Percentiles rank a stretch among this genome's conserved stretches.
These are phyloP conservation scores for Myotis planiceps DNA, from an alignment of 2,797 vertebrate genomes.

Conservation along the genomic window DNA sequence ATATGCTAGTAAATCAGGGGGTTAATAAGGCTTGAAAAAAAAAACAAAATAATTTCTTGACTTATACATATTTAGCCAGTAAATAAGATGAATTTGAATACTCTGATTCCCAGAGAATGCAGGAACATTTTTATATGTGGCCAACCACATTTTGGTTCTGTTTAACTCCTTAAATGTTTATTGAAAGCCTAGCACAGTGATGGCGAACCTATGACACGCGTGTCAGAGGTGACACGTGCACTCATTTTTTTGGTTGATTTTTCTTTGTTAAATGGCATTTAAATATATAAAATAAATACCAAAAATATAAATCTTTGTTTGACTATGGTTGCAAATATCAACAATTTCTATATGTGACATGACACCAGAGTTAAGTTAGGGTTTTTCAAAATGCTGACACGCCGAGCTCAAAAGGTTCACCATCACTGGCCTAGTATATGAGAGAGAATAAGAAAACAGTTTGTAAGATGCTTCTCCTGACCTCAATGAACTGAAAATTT, in stretches of 20 bases:
- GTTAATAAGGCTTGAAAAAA: slow-evolving; percentile 52
- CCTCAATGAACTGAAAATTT: background rate
- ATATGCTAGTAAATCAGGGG: slow-evolving; percentile 39
- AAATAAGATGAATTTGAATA: slow-evolving; percentile 44
- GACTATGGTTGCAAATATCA: too few relatives aligned
- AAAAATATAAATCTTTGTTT: too few relatives aligned
- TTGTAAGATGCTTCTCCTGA: background rate
- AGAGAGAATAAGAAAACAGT: background rate
- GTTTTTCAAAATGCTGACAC: too few relatives aligned
- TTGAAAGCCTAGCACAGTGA: background rate
- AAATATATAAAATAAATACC: too few relatives aligned
- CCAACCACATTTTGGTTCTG: background rate
- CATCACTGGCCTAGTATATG: background rate
- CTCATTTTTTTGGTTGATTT: too few relatives aligned
- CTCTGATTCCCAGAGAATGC: background rate
- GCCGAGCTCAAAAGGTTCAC: too few relatives aligned
- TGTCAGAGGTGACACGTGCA: too few relatives aligned
- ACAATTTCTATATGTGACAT: too few relatives aligned
- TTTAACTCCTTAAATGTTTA: background rate
- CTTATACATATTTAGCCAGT: background rate
- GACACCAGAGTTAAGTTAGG: too few relatives aligned
- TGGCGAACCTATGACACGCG: too few relatives aligned
- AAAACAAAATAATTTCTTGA: slow-evolving; percentile 50
- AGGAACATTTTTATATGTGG: background rate
- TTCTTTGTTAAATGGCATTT: too few relatives aligned